Evolutionary conservation across 2,888 invertebrate species (phyloP).

Genomic region (Gibbula magus): DNA sequence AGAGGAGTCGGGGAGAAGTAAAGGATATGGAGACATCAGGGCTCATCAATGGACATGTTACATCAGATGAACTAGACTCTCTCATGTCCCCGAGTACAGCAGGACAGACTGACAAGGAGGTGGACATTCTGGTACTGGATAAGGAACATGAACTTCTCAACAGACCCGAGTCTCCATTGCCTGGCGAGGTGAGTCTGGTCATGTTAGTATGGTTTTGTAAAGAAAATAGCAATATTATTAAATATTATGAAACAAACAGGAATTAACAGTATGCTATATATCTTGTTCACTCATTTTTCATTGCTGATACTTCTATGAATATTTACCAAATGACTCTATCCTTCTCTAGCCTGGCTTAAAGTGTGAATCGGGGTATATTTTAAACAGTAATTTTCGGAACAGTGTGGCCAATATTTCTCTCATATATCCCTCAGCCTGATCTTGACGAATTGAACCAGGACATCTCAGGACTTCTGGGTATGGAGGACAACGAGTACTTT

Average conservation of each 20-base stretch:
- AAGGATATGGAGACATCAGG: not conserved
- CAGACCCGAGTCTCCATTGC: slow-evolving; percentile 62
- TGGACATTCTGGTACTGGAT: slow-evolving; percentile 2
- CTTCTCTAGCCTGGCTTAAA: too few species aligned
- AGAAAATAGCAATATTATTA: too few species aligned
- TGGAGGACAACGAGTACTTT: slow-evolving; percentile 51
- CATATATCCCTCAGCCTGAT: not conserved
- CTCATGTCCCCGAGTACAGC: not conserved
- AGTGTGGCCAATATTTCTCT: too few species aligned
- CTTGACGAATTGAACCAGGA: slow-evolving; percentile 28
- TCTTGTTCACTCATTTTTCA: too few species aligned
- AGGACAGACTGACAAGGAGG: not conserved
- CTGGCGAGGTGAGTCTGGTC: slow-evolving; percentile 38
- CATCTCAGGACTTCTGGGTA: slow-evolving; percentile 39
- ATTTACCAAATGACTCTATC: too few species aligned
- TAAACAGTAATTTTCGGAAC: too few species aligned
- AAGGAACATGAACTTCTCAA: slow-evolving; percentile 30
- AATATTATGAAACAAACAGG: too few species aligned
- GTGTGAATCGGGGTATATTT: not conserved
- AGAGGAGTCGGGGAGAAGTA: not conserved
- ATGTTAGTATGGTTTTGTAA: too few species aligned
- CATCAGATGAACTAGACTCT: not conserved
- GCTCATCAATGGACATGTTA: slow-evolving; percentile 10
- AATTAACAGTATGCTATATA: too few species aligned
- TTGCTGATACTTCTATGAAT: too few species aligned